These are phyloP conservation scores for Rhabdophis nuchalis DNA, from an alignment of 2,797 vertebrate species.

Conservation along the genomic window DNA sequence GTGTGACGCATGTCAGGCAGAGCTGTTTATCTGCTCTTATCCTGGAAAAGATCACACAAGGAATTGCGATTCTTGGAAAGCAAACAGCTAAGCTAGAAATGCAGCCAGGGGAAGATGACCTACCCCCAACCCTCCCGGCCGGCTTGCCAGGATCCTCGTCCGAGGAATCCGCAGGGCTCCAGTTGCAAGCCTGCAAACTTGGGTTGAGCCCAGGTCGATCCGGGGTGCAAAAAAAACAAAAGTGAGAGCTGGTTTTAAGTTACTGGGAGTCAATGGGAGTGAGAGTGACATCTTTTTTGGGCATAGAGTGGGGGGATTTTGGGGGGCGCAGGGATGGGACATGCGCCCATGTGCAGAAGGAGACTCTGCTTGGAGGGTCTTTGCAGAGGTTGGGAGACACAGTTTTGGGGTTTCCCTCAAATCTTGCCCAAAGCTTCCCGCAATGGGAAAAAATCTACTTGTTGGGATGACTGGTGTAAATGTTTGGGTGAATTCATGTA, in stretches of 20 bases:
- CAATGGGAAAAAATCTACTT: not conserved
- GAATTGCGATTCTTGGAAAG: not conserved
- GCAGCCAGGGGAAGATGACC: too few species aligned
- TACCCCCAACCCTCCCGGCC: too few species aligned
- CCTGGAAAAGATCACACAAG: not conserved
- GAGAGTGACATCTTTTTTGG: not conserved
- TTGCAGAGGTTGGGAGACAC: not conserved
- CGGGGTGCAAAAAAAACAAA: not conserved
- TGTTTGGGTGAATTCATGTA: not conserved
- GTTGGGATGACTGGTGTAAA: not conserved
- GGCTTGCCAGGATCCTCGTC: not conserved
- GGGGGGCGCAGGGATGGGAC: too few species aligned
- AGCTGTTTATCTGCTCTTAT: not conserved
- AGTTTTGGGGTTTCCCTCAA: not conserved
- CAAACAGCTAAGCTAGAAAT: not conserved
- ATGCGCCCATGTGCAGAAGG: too few species aligned
- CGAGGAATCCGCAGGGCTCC: not conserved
- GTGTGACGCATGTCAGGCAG: not conserved
- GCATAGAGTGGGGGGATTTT: too few species aligned
- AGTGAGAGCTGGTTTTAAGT: rapidly evolving
- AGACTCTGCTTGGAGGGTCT: not conserved
- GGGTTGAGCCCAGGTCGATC: not conserved
- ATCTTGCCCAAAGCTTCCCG: too few species aligned
- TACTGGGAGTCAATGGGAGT: not conserved
- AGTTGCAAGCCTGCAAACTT: not conserved